A percentile compares a stretch with the other conserved stretches of the same genome.
Conservation (phyloP, 2,888 invertebrate species). For the Orgyia antiqua region DNA sequence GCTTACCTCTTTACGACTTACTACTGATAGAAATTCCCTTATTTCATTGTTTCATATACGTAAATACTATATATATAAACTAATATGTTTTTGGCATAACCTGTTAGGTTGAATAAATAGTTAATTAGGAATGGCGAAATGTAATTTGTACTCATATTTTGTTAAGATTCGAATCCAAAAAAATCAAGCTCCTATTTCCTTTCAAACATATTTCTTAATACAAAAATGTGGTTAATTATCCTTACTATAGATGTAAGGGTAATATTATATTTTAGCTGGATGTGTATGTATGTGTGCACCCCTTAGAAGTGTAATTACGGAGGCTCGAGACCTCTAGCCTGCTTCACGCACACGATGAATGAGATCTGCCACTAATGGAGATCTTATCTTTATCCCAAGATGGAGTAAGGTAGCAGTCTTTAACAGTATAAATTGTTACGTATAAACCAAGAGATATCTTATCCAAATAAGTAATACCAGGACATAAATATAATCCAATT, state of each 20-base stretch:
- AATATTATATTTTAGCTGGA: conserved; percentile 42
- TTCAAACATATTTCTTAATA: conserved; percentile 21
- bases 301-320: conserved; percentile 56
- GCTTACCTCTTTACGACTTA: conserved; percentile 31
- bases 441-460: conserved; percentile 66
- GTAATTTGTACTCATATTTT: conserved; percentile 1
- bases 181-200: conserved; percentile 12
- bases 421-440: conserved; percentile 63
- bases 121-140: no score
- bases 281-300: conserved; percentile 37
- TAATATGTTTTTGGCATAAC: no score
- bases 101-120: no score
- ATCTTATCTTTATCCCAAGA: conserved; percentile 63
- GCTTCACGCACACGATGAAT: conserved; percentile 63
- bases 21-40: conserved; percentile 27
- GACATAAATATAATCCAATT: conserved; percentile 69
- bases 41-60: conserved; percentile 24
- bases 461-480: conserved; percentile 55
- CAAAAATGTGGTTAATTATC: conserved; percentile 26
- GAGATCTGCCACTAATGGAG: conserved; percentile 69
- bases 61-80: background rate
- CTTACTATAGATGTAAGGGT: conserved; percentile 31
- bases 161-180: conserved; percentile 15
- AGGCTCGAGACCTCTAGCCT: conserved; percentile 38
- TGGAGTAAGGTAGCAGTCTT: conserved; percentile 62